phyloP scores from a whole-genome alignment of 2,888 invertebrate species.

The Terebella lapidaria region DNA sequence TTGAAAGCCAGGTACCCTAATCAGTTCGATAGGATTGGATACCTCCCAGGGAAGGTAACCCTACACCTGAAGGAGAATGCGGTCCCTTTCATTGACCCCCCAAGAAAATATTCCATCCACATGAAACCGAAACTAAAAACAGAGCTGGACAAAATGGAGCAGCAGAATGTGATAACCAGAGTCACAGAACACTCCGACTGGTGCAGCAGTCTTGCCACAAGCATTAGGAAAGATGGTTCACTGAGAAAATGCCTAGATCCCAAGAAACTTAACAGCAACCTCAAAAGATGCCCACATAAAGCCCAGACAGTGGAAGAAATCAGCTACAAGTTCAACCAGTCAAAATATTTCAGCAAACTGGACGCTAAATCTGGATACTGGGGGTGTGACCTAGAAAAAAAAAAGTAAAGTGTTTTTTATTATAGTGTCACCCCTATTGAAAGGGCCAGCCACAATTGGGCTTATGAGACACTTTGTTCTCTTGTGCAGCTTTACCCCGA shows the following conservation, averaged over 20 bases:
- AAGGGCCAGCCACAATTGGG: too few relatives aligned
- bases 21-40: too few relatives aligned
- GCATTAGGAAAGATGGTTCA: conserved; percentile 18
- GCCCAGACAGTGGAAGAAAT: conserved; percentile 25
- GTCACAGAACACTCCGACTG: conserved; percentile 7
- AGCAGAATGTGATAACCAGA: not conserved
- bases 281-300: conserved; percentile 18
- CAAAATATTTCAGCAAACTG: conserved; percentile 20
- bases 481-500: too few relatives aligned
- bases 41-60: too few relatives aligned
- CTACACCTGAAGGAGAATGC: conserved; percentile 1
- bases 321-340: conserved; percentile 13
- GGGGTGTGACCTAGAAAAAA: conserved; percentile 13
- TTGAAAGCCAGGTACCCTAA: too few relatives aligned
- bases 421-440: too few relatives aligned
- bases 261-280: conserved; percentile 14
- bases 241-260: conserved; percentile 20
- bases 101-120: not conserved
- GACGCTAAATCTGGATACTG: conserved; percentile 25
- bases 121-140: not conserved
- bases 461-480: too few relatives aligned
- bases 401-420: conserved; percentile 16
- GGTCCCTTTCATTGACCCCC: conserved; percentile 1
- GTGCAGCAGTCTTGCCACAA: conserved; percentile 11
- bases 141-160: not conserved